A percentile compares a stretch with the other conserved stretches of the same genome.
phyloP scores from a whole-genome alignment of 2,888 invertebrate genomes.

The Trimorus sp. region DNA sequence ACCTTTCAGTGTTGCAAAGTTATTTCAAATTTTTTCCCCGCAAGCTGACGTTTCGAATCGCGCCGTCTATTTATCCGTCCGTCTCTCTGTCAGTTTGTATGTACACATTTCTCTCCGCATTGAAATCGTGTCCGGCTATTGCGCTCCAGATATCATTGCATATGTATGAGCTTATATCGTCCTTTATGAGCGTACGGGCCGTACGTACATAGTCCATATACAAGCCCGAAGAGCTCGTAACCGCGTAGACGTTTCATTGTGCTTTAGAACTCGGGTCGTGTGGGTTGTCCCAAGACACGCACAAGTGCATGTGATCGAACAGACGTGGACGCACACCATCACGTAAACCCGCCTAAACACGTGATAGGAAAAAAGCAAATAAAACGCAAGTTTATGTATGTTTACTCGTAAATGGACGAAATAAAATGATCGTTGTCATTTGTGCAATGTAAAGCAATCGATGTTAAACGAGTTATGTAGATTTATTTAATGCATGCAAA shows the following conservation, averaged over 20 bases:
- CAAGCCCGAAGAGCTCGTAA: conserved; percentile 50
- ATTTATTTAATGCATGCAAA: conserved; percentile 2
- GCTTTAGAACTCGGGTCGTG: conserved; percentile 29
- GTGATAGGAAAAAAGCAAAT: not conserved
- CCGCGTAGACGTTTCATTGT: conserved; percentile 60
- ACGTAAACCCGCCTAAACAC: not conserved
- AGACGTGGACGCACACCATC: not conserved
- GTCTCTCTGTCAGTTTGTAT: conserved; percentile 60
- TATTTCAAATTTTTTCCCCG: conserved; percentile 33
- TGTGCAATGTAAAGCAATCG: not conserved
- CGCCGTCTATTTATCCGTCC: conserved; percentile 57
- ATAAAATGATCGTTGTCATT: too few relatives aligned
- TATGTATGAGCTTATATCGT: conserved; percentile 66
- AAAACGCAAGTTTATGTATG: not conserved
- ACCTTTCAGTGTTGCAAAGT: conserved; percentile 14
- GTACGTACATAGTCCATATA: conserved; percentile 49
- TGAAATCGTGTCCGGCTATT: conserved; percentile 65
- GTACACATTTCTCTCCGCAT: conserved; percentile 61
- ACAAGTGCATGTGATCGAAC: conserved; percentile 18
- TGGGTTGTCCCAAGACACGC: conserved; percentile 25
- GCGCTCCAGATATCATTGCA: conserved; percentile 65
- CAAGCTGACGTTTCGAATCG: conserved; percentile 36
- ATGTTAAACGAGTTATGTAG: not conserved
- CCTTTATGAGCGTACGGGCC: conserved; percentile 60
- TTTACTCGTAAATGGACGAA: too few relatives aligned